Evolutionary conservation across 2,888 invertebrate species (phyloP), one percentile per base, ranked within the genome.

Genomic region (Macrostomum cliftonense): DNA sequence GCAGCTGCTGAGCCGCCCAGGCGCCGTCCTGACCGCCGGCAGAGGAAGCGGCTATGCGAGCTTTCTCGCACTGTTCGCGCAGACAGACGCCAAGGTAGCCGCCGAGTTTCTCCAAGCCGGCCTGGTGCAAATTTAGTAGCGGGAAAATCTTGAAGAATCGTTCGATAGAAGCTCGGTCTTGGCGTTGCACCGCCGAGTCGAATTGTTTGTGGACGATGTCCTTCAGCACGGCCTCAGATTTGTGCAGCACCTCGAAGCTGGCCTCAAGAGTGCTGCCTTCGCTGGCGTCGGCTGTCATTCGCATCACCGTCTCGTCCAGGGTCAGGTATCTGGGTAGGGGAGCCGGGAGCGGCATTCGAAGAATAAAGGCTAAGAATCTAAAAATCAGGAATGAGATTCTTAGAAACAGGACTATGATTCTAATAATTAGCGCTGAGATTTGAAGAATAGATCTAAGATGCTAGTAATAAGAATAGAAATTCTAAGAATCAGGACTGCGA

Each of bases 101-200:
- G 36, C 86, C 83, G 63, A 91, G 87, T 59, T 85, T 79, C 51
- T 78, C 78, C 13, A 97, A 77, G 0, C 95, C 95, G 59, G 85
- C 83, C 39, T 82, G 79, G 53, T 91, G 84, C 71, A 85, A 81
- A 16, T 87, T 87, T 11, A 99, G 75, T 52, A 93, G 75, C 0
- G 97, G 95, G 71, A 93, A 97, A 61, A 97, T 80, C 71, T 93
- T 93, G 69, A 95, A 95, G 65, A 93, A 85, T 49, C 93, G 75
- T 66, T 93, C 89, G 16, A 93, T 83, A 0, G 83, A 82, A 0
- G 83, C 82, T 40, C 85, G 76, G 68, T 95, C 91, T 59, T 84
- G 83, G 46, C 78, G 79, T 49, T 78, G 77, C 0, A 91, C 83
- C 4, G 95, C 87, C 7, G 63, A 58, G 59, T 88, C 85, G 67